phyloP scores from a whole-genome alignment of 2,113 vertebrate genomes.

The Tachycineta bicolor region DNA sequence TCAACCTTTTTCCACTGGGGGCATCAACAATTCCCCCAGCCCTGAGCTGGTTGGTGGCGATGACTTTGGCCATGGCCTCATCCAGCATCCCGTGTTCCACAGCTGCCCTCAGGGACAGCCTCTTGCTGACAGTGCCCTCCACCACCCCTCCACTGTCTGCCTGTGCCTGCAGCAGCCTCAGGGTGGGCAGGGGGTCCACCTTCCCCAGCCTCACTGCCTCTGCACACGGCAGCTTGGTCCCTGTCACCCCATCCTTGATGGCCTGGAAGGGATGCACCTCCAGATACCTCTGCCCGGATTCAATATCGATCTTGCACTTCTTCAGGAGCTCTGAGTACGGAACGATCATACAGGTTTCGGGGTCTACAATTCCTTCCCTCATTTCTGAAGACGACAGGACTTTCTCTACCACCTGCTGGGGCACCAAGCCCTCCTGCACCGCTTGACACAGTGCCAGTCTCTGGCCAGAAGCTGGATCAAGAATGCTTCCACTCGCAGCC shows the following conservation, averaged over 20 bases:
- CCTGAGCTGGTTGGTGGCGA: slow-evolving; percentile 79
- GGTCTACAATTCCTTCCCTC: slow-evolving; percentile 79
- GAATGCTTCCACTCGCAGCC: slow-evolving; percentile 54
- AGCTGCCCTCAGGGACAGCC: slow-evolving; percentile 78
- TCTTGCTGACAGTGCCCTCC: slow-evolving; percentile 78
- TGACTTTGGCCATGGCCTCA: slow-evolving; percentile 77
- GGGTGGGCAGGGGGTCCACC: slow-evolving; percentile 76
- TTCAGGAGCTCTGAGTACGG: slow-evolving; percentile 88
- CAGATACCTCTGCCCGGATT: slow-evolving; percentile 89
- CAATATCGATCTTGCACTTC: slow-evolving; percentile 88
- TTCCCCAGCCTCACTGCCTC: slow-evolving; percentile 76
- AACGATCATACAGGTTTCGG: slow-evolving; percentile 76
- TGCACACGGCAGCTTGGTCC: slow-evolving; percentile 61
- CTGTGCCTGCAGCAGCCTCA: slow-evolving; percentile 85
- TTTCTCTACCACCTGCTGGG: slow-evolving; percentile 53
- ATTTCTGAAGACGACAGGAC: slow-evolving; percentile 66
- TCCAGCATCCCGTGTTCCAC: slow-evolving; percentile 76
- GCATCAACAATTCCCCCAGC: slow-evolving; percentile 81
- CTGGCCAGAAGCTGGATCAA: slow-evolving; percentile 71
- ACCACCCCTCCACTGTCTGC: slow-evolving; percentile 85
- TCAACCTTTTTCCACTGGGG: slow-evolving; percentile 67
- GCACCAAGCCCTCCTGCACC: slow-evolving; percentile 74
- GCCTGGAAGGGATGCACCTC: slow-evolving; percentile 84
- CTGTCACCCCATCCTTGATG: slow-evolving; percentile 68
- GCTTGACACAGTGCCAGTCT: slow-evolving; percentile 79